A percentile compares a stretch with the other conserved stretches of the same genome.
phyloP scores from a whole-genome alignment of 2,888 invertebrate genomes.

The Celastrina argiolus region DNA sequence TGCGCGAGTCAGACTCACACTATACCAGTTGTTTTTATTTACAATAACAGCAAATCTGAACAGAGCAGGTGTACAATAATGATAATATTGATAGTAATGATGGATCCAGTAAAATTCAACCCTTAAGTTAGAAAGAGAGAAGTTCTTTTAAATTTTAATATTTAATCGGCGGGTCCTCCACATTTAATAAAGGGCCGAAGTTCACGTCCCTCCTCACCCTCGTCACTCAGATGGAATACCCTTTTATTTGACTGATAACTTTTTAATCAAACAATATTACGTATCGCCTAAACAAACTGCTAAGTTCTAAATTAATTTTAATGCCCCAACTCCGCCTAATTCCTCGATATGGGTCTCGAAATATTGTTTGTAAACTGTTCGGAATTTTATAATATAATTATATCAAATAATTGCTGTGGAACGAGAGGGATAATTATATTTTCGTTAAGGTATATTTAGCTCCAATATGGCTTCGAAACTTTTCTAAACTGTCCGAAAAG shows the following conservation, averaged over 20 bases:
- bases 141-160: neutral
- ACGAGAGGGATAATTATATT: neutral
- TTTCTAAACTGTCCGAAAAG: no score
- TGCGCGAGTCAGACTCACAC: no score
- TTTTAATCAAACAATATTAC: slow-evolving; percentile 21
- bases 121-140: neutral
- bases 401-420: neutral
- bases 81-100: no score
- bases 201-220: slow-evolving; percentile 9
- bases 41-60: no score
- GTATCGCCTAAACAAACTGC: slow-evolving; percentile 11
- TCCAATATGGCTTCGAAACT: no score
- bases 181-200: slow-evolving; percentile 1
- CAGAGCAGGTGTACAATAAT: no score
- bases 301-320: slow-evolving; percentile 13
- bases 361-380: slow-evolving; percentile 3
- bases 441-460: neutral
- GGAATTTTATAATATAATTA: neutral
- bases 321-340: neutral
- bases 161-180: neutral
- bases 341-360: neutral
- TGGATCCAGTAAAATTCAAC: neutral
- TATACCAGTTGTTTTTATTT: no score
- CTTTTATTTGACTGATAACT: slow-evolving; percentile 18
- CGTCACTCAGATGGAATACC: slow-evolving; percentile 1